Evolutionary conservation across 2,888 invertebrate species (phyloP).

Genomic region (Metellina segmentata): DNA sequence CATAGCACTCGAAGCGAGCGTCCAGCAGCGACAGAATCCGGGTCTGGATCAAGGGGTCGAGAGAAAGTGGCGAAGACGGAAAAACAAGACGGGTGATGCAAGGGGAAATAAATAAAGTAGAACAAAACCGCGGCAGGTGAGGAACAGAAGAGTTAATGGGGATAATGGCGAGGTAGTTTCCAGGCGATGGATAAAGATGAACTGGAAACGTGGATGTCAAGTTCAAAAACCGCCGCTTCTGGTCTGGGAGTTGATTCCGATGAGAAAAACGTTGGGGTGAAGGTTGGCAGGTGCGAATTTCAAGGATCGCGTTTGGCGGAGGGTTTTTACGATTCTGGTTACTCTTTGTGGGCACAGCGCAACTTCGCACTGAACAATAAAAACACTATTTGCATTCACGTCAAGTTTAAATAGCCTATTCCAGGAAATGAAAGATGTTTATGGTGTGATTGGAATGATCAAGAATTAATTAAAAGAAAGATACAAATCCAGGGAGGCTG

Average conservation of each 20-base stretch:
- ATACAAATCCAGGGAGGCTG: too few relatives aligned
- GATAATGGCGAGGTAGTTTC: background rate
- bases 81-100: background rate
- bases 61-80: slow-evolving; percentile 24
- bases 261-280: slow-evolving; percentile 3
- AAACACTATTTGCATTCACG: too few relatives aligned
- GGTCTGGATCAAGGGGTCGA: slow-evolving; percentile 28
- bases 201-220: slow-evolving; percentile 40
- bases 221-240: slow-evolving; percentile 52
- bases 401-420: too few relatives aligned
- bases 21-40: background rate
- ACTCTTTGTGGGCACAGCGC: background rate
- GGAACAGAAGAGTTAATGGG: slow-evolving; percentile 39
- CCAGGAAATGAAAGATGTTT: too few relatives aligned
- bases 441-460: too few relatives aligned
- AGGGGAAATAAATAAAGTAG: background rate
- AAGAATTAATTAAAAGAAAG: too few relatives aligned
- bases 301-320: background rate
- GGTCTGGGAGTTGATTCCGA: background rate
- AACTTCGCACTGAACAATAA: background rate
- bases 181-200: background rate
- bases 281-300: slow-evolving; percentile 36
- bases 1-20: background rate
- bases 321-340: background rate
- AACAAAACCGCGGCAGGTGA: slow-evolving; percentile 23